These are phyloP conservation scores for Catharus fuscescens DNA, from an alignment of 2,113 vertebrate species.

Conservation along the genomic window DNA sequence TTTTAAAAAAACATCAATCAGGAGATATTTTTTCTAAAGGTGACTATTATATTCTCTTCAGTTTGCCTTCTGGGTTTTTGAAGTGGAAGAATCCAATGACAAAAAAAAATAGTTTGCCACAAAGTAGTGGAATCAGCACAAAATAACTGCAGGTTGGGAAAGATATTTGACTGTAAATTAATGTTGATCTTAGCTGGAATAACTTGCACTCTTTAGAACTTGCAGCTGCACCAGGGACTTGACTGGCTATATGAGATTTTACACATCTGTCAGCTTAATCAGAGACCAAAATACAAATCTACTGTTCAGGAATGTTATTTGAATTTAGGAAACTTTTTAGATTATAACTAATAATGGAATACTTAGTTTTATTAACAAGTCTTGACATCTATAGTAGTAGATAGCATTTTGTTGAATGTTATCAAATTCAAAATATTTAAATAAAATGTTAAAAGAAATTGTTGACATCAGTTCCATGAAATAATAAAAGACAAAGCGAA, in stretches of 20 bases:
- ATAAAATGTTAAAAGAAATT: neutral
- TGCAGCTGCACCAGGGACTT: slow-evolving; percentile 1
- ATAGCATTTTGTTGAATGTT: neutral
- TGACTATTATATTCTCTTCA: neutral
- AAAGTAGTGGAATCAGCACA: neutral
- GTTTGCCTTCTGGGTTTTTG: neutral
- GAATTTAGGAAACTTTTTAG: neutral
- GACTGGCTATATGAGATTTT: slow-evolving; percentile 17
- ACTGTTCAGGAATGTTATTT: neutral
- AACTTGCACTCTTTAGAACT: slow-evolving; percentile 10
- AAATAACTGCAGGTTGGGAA: neutral
- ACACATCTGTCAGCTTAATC: slow-evolving; percentile 15
- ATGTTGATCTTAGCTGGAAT: slow-evolving; percentile 42
- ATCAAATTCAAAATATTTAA: neutral
- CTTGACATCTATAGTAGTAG: neutral
- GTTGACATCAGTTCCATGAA: neutral
- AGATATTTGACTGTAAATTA: slow-evolving; percentile 31
- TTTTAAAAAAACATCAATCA: neutral
- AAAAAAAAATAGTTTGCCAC: neutral
- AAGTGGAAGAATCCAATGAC: neutral
- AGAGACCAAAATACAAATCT: slow-evolving; percentile 17
- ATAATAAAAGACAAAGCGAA: neutral
- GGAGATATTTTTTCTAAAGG: neutral
- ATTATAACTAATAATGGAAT: neutral
- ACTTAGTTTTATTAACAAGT: neutral